Evolutionary conservation across 1,140 invertebrate genomes (phyloP).

Genomic region (Meloidogyne chitwoodi): DNA sequence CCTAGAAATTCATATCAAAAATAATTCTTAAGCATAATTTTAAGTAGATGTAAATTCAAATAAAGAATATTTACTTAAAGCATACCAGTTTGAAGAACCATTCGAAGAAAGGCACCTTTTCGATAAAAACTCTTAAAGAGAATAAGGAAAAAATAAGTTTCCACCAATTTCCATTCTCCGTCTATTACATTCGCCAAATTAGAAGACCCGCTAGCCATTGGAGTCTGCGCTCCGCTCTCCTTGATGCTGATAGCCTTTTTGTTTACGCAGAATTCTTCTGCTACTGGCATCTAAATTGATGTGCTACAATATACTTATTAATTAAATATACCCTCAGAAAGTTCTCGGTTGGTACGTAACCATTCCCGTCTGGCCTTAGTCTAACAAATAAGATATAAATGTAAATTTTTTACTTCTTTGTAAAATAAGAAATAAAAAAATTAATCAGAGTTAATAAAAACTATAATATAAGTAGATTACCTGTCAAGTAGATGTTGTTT

Average conservation of each 20-base stretch:
- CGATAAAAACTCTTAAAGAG: too few relatives aligned
- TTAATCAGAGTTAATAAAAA: neutral
- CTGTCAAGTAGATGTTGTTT: slow-evolving; percentile 1
- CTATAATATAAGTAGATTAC: neutral
- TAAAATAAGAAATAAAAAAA: neutral
- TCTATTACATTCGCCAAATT: slow-evolving; percentile 20
- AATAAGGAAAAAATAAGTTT: too few relatives aligned
- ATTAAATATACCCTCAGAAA: slow-evolving; percentile 47
- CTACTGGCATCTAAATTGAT: slow-evolving; percentile 44
- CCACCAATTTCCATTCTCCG: slow-evolving; percentile 59
- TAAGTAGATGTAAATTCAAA: too few relatives aligned
- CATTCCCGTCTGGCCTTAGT: slow-evolving; percentile 52
- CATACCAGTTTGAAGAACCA: slow-evolving; percentile 56
- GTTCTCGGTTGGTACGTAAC: slow-evolving; percentile 51
- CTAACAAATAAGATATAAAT: slow-evolving; percentile 47
- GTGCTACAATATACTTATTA: neutral
- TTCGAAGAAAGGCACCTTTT: slow-evolving; percentile 44
- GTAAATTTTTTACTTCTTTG: slow-evolving; percentile 36
- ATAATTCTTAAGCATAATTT: neutral
- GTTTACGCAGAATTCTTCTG: slow-evolving; percentile 44
- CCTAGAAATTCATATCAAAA: slow-evolving; percentile 1
- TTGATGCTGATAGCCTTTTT: slow-evolving; percentile 31
- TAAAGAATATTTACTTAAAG: neutral
- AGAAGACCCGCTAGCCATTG: neutral
- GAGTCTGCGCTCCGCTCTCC: slow-evolving; percentile 15